Evolutionary conservation across 2,113 vertebrate species (phyloP), one percentile per base, ranked within the genome.

Genomic region (Hippocampus guttulatus): DNA sequence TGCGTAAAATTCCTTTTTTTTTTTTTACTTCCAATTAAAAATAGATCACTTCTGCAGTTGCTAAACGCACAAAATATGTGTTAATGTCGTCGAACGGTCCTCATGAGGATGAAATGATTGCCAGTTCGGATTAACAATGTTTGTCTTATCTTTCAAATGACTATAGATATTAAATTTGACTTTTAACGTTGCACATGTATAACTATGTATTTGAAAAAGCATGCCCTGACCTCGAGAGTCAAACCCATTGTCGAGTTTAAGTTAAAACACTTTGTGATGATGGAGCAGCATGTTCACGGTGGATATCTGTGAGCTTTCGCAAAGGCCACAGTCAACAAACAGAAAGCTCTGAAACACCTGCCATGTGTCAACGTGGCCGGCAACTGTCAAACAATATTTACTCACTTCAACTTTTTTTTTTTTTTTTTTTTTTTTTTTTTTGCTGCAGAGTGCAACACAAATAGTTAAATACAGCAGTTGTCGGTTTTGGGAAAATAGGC

Each of bases 271-370:
- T 33, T 54, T 5, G 10, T 80, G 76, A 75, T 79, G 81, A 69
- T 77, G 77, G 74, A 73, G 65, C 62, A 74, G 45, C 72, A 72
- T 64, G 61, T 51, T 71, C 66, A 72, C 33, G 33, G 33, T 38
- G 33, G 33, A 38, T 6, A 38, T 38, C 33, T 38, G 33, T 38
- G 33, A 38, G 33, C 1, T 38, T 38, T 38, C 5, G 33, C 5
- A 38, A 38, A 38, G 33, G 33, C 33, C 33, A 38, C 33, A 76
- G 76, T n/a, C 68, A 70, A 79, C 81, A 82, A 79, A 87, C 69
- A 80, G 76, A 89, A 81, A 63, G 23, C 73, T 80, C 84, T 84
- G 86, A 38, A 38, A 38, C 33, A 38, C 33, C 33, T 38, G 87
- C 82, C 84, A 58, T 80, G 75, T 57, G 63, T 64, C 64, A 80